Evolutionary conservation across 2,113 vertebrate species (phyloP).

Genomic region (Ancistrus triradiatus): DNA sequence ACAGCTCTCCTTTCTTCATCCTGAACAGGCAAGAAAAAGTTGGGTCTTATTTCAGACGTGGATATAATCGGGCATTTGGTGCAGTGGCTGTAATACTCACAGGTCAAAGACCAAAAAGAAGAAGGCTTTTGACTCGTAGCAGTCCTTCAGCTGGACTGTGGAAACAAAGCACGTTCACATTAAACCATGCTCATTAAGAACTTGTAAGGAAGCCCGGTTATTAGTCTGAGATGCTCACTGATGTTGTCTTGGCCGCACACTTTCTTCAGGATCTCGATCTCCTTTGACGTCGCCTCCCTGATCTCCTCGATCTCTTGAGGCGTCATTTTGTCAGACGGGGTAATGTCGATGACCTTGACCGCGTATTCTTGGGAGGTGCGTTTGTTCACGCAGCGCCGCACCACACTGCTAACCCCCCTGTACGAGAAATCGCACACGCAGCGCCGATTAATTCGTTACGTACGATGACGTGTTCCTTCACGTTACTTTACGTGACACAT

Average conservation of each 20-base stretch:
- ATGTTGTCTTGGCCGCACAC: constrained; percentile 86
- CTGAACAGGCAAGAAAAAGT: constrained; percentile 58
- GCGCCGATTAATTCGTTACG: too few species aligned
- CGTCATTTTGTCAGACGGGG: constrained; percentile 82
- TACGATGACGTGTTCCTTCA: too few species aligned
- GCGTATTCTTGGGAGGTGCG: constrained; percentile 78
- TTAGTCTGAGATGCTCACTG: constrained; percentile 73
- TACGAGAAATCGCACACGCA: too few species aligned
- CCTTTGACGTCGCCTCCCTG: constrained; percentile 81
- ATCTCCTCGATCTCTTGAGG: constrained; percentile 80
- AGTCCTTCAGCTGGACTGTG: constrained; percentile 95
- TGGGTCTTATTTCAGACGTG: too few species aligned
- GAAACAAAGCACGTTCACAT: constrained; percentile 37
- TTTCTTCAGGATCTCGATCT: constrained; percentile 90
- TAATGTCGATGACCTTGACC: constrained; percentile 95
- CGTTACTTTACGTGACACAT: too few species aligned
- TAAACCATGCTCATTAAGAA: not conserved
- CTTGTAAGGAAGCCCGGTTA: not conserved
- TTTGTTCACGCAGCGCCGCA: constrained; percentile 87
- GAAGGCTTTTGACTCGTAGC: constrained; percentile 88
- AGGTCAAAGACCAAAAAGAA: constrained; percentile 97
- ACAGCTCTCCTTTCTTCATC: constrained; percentile 95
- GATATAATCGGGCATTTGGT: too few species aligned
- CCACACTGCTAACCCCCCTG: constrained; percentile 95
- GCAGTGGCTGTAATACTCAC: constrained; percentile 69